These are phyloP conservation scores for Zingel zingel DNA, from an alignment of 2,113 vertebrate species.

Conservation along the genomic window DNA sequence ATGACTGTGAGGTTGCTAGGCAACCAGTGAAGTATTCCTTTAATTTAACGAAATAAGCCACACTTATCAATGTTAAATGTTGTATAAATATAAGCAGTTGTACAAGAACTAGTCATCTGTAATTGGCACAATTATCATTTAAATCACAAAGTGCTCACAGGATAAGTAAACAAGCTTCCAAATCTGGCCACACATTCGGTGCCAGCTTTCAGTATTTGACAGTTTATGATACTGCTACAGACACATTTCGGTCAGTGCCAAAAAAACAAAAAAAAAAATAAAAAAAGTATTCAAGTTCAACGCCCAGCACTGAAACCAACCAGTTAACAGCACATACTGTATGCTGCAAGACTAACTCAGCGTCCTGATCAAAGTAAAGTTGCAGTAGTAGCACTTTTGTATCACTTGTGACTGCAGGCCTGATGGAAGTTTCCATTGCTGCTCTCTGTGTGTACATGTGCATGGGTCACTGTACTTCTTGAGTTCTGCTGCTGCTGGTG, in stretches of 20 bases:
- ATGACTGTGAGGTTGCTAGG: not conserved
- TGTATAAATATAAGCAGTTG: not conserved
- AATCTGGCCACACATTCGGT: not conserved
- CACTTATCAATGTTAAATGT: too few relatives aligned
- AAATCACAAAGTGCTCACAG: not conserved
- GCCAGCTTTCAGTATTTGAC: not conserved
- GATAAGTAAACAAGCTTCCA: not conserved
- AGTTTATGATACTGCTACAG: not conserved
- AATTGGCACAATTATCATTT: not conserved
- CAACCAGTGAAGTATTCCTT: not conserved
- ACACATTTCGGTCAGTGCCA: not conserved
- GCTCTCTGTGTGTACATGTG: slow-evolving; percentile 5
- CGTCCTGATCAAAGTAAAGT: slow-evolving; percentile 20
- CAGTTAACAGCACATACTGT: not conserved
- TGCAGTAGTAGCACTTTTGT: not conserved
- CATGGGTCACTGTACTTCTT: slow-evolving; percentile 11
- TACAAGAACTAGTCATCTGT: not conserved
- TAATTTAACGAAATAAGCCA: not conserved
- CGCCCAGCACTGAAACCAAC: not conserved
- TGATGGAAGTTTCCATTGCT: slow-evolving; percentile 53
- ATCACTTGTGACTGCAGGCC: slow-evolving; percentile 17
- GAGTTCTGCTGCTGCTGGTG: slow-evolving; percentile 21
- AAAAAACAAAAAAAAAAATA: too few relatives aligned
- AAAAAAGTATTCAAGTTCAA: not conserved
- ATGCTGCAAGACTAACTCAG: not conserved